These are phyloP conservation scores for Callipepla californica DNA, from an alignment of 2,113 vertebrate genomes.

Conservation along the genomic window DNA sequence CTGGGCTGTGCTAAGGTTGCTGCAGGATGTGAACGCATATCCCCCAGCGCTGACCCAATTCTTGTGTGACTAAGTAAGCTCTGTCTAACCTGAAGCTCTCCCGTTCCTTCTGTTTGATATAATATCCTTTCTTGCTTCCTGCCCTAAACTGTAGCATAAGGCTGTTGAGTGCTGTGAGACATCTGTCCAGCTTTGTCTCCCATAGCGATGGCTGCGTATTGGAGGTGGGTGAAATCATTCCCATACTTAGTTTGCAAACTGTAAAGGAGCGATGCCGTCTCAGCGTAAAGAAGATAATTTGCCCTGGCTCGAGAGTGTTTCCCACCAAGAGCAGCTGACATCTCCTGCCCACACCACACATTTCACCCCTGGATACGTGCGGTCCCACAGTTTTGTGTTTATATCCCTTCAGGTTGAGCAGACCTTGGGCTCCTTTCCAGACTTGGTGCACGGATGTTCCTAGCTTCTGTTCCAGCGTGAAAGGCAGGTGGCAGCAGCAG, in stretches of 20 bases:
- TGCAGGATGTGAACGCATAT: conserved; percentile 49
- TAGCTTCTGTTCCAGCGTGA: neutral
- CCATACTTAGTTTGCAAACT: conserved; percentile 19
- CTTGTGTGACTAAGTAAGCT: conserved; percentile 28
- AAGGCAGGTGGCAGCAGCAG: conserved; percentile 57
- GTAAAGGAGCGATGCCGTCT: neutral
- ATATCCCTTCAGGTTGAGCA: neutral
- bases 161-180: neutral
- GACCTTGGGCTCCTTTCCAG: neutral
- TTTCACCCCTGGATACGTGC: rapidly evolving
- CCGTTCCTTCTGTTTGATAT: conserved; percentile 61
- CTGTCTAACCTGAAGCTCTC: conserved; percentile 55
- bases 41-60: conserved; percentile 47
- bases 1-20: conserved; percentile 17
- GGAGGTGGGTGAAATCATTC: conserved; percentile 33
- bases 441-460: rapidly evolving
- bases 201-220: neutral
- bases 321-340: neutral
- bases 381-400: neutral
- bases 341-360: neutral
- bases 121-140: conserved; percentile 65
- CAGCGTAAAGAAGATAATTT: neutral
- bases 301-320: neutral
- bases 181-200: conserved; percentile 14
- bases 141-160: neutral